phyloP scores from a whole-genome alignment of 2,797 vertebrate genomes.

The Falco cherrug region DNA sequence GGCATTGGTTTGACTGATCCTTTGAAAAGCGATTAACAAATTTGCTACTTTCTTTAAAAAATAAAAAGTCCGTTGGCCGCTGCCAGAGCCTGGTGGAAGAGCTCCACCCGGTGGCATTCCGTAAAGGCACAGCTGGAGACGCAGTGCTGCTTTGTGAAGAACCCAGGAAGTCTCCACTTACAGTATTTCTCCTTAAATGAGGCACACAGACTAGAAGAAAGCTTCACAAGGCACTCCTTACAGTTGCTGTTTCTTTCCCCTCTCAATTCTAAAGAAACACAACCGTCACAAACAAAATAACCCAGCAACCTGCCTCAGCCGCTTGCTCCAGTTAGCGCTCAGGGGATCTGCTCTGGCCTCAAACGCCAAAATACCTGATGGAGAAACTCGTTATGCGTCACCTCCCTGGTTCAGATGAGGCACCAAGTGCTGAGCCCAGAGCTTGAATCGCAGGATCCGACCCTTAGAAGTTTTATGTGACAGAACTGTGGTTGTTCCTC shows the following conservation, averaged over 20 bases:
- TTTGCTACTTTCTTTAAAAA: not conserved
- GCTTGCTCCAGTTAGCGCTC: not conserved
- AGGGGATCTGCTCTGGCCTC: not conserved
- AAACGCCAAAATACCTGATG: rapidly evolving
- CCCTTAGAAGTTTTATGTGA: not conserved
- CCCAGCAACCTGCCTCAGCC: no score
- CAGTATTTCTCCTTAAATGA: not conserved
- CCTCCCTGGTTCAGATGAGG: not conserved
- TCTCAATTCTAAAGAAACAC: not conserved
- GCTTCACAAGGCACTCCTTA: not conserved
- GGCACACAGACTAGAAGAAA: not conserved
- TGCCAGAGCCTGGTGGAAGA: not conserved
- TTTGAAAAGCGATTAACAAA: not conserved
- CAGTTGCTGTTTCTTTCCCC: not conserved
- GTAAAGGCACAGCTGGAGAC: not conserved
- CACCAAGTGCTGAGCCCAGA: rapidly evolving
- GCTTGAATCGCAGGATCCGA: rapidly evolving
- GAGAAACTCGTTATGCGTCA: not conserved
- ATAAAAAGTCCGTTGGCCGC: rapidly evolving
- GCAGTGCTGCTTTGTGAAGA: not conserved
- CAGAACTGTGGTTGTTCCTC: rapidly evolving
- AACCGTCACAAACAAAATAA: not conserved
- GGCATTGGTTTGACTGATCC: not conserved
- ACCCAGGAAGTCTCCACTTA: not conserved
- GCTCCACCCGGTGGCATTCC: conserved; percentile 27